Evolutionary conservation across 2,888 invertebrate genomes (phyloP), one percentile per base, ranked within the genome.

Genomic region (Hemistola chrysoprasaria): DNA sequence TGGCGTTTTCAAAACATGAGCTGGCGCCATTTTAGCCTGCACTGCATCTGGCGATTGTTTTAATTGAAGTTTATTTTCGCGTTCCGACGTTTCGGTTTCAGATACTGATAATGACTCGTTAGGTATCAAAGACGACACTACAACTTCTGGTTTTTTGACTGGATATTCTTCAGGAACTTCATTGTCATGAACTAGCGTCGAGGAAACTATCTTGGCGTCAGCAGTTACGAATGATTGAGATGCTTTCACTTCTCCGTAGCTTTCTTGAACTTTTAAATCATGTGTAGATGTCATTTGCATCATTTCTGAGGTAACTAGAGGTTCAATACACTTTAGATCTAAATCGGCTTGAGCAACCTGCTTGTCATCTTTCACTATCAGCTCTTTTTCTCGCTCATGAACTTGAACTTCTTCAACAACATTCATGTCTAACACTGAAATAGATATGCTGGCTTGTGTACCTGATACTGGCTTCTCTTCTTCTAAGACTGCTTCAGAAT

Each of bases 311-410:
- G 92, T 89, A 25, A 90, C 80, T 0, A 94, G 65, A 22, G 92
- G 79, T 66, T 93, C 92, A 51, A 90, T 85, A 11, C 92, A 79
- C 47, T 90, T 89, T 5, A 95, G 55, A 10, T 83, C 90, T 22
- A 90, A 65, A 62, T 91, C 91, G n/a, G 94, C 94, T 28, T 77
- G 70, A 10, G 80, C 90, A 39, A 71, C 64, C 8, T 81, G 76
- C 45, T 91, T 92, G 35, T 90, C 85, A 30, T 85, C 83, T 39
- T 84, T 86, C 8, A 87, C 65, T 7, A 75, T 57, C 11, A 93
- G 89, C 28, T 90, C 78, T 28, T 85, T 88, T 84, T 94, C 94
- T 25, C 91, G 90, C 78, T 95, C 95, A 74, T 94, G 92, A 5
- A 92, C 64, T n/a, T 91, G 67, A 0, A 92, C 86, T 71, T 83